phyloP scores from a whole-genome alignment of 1,140 invertebrate species.

The Habropoda laboriosa region DNA sequence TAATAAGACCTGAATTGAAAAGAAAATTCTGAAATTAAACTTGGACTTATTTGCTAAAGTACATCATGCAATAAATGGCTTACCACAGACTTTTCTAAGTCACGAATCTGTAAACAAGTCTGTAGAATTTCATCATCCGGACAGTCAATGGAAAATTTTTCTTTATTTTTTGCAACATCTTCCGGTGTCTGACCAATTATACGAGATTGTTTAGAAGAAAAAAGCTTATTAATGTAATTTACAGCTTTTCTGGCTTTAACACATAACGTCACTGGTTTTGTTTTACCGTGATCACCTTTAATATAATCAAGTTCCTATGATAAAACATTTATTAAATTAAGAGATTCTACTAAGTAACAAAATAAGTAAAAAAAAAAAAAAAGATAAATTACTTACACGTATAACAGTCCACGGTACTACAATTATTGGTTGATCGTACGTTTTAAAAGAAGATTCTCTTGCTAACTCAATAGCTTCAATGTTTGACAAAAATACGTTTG shows the following conservation, averaged over 20 bases:
- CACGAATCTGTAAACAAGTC: constrained; percentile 76
- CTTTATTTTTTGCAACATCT: constrained; percentile 73
- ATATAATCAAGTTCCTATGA: constrained; percentile 78
- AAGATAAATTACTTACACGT: constrained; percentile 68
- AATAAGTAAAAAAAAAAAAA: constrained; percentile 2
- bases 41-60: background rate
- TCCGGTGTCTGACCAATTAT: constrained; percentile 75
- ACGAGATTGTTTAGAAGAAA: constrained; percentile 74
- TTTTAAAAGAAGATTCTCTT: constrained; percentile 68
- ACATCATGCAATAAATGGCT: background rate
- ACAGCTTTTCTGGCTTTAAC: constrained; percentile 73
- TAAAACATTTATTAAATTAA: constrained; percentile 23
- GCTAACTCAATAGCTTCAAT: constrained; percentile 68
- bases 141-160: constrained; percentile 69
- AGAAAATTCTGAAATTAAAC: background rate
- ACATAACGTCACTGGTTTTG: constrained; percentile 58
- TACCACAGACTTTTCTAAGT: constrained; percentile 68
- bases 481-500: constrained; percentile 79
- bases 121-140: constrained; percentile 80
- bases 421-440: constrained; percentile 72
- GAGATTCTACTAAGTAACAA: background rate
- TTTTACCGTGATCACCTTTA: constrained; percentile 71
- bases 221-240: constrained; percentile 74
- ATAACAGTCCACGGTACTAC: constrained; percentile 80
- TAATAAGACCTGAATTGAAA: constrained; percentile 72